Evolutionary conservation across 2,113 vertebrate species (phyloP), one percentile per base, ranked within the genome.

Genomic region (Diphyllodes magnificus): DNA sequence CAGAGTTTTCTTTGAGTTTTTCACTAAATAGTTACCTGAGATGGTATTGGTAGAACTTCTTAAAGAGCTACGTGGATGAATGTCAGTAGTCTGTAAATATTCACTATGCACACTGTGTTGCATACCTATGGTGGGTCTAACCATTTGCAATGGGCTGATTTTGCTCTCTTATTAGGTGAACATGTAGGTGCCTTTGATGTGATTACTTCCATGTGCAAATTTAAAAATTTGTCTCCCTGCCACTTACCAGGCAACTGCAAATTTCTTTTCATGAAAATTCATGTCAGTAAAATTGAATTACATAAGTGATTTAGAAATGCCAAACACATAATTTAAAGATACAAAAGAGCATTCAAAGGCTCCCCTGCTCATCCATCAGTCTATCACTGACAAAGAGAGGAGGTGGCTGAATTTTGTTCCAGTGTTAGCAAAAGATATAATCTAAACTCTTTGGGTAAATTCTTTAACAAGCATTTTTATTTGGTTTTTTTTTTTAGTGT

Each of bases 181-280:
- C 21, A 37, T 49, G 19, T 47, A 69, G 50, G 39, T 77, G 28
- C 45, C 90, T 70, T 61, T 92, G 57, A 72, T 42, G 37, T 35
- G 72, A 59, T 68, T 88, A 64, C 21, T 93, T 82, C 45, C 35
- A 65, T 19, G 27, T 54, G 12, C 23, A 66, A 88, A 78, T 73
- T 66, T 13, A 20, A 91, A 82, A 72, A 61, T 35, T 78, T 68
- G 33, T 76, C 33, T 86, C 63, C 1, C 6, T 35, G 35, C 63
- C 45, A 77, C 17, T 87, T 87, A 61, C 2, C 30, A 72, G 59
- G 59, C 39, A 95, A 85, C 53, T 19, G 23, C 23, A 85, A 66
- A 77, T 83, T 82, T 92, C 20, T 87, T 96, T 90, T 69, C 25
- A 89, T 61, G 61, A 95, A 95, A 93, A 95, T 68, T 84, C 21